Base-by-base conservation (phyloP, 2,888 invertebrate genomes). In the Amblyjoppa fuscipennis region DNA sequence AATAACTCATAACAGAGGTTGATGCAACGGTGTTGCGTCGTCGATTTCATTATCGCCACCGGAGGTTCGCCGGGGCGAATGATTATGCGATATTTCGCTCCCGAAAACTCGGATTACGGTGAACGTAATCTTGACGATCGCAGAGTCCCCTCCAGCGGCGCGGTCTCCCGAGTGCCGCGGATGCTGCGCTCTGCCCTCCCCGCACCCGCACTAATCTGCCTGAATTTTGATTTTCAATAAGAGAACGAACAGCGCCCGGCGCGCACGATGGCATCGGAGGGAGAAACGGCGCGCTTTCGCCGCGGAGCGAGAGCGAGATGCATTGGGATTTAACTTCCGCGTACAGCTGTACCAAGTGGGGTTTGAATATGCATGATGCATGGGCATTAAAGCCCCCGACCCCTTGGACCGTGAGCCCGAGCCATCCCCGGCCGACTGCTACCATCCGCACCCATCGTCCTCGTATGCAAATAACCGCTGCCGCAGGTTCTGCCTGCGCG, bases 351-450 rank as follows among this genome's bases (percentile, higher is more conserved):
- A 93, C 92, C 92, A 89, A 86, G 91, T 90, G 91, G 91, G 88
- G 90, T 92, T 93, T 93, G 93, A 93, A 93, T 93, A 93, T 93
- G 93, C 93, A 93, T 93, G 93, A 93, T 93, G 93, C 93, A 93
- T 93, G 92, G 92, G 92, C 93, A 93, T 93, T 93, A 93, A 93
- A 93, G 92, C 93, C 90, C 89, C 85, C 87, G 64, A 80, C 87
- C 81, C 78, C 69, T 79, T 74, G 80, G 83, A 85, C 76, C 83
- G 80, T 31, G 83, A 77, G 82, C 85, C 38, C 75, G 77, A 61
- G 70, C 84, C 61, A 70, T 76, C 73, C 53, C 51, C 81, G 59
- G 83, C 81, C 86, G 81, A 81, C 87, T 77, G 81, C 84, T 84
- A 85, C 80, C 86, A 87, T 87, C 85, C 84, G 85, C 84, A 68